Evolutionary conservation across 2,113 vertebrate genomes (phyloP).

Genomic region (Gasterosteus nipponicus): DNA sequence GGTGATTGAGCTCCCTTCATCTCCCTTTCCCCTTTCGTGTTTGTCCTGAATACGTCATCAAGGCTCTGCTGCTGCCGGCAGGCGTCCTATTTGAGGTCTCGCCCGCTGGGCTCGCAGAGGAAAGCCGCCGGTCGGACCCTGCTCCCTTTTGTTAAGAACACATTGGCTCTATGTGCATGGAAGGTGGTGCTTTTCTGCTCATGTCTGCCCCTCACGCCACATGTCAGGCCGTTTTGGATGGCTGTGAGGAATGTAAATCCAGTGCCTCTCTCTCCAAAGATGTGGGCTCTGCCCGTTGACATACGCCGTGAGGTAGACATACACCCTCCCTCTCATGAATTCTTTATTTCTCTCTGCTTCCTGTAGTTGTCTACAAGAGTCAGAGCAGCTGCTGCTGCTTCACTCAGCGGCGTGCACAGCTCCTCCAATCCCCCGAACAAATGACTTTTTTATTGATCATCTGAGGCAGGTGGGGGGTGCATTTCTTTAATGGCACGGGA

Average conservation of each 20-base stretch:
- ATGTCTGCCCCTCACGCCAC: not conserved
- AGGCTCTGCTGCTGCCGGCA: not conserved
- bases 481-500: constrained; percentile 43
- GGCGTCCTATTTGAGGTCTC: not conserved
- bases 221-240: constrained; percentile 7
- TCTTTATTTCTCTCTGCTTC: constrained; percentile 69
- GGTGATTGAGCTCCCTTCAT: constrained; percentile 25
- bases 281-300: constrained; percentile 8
- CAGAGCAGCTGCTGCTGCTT: constrained; percentile 40
- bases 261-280: constrained; percentile 33
- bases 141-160: constrained; percentile 2
- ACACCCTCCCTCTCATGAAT: constrained; percentile 69
- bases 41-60: constrained; percentile 19
- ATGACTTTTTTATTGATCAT: constrained; percentile 73
- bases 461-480: constrained; percentile 11
- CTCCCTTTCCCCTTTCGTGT: constrained; percentile 10
- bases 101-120: not conserved
- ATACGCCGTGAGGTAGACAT: constrained; percentile 31
- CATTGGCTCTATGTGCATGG: constrained; percentile 2
- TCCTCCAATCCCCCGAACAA: constrained; percentile 31
- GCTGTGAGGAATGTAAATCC: constrained; percentile 43
- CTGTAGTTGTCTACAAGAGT: constrained; percentile 49
- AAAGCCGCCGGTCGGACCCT: constrained; percentile 20
- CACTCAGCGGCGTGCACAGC: constrained; percentile 11
- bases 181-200: not conserved